Base-by-base conservation (phyloP, 2,888 invertebrate species). In the Oligia latruncula region DNA sequence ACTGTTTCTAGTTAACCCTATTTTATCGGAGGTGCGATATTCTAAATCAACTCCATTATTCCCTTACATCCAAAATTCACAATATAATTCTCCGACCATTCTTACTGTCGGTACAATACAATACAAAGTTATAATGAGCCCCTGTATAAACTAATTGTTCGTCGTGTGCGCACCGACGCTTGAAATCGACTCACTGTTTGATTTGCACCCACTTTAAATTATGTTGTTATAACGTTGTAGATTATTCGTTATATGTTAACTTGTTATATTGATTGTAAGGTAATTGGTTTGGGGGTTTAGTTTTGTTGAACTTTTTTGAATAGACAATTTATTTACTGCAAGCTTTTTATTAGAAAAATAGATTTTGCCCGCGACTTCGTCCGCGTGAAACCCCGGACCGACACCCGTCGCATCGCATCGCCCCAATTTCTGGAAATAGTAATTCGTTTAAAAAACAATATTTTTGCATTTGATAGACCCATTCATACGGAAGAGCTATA, bases 101-200 rank as follows among this genome's bases (percentile, higher is more conserved):
- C 15, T 65, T 83, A 81, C 86, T 79, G 77, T 81, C 91, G 79
- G 90, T 89, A 91, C 90, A 71, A 70, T 70, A 83, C 78, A 76
- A 83, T 84, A 73, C 74, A 23, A 93, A 95, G 94, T 94, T 95
- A 89, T 95, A 95, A 95, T 93, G 94, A 95, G 87, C 74, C 88
- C 88, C 90, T 92, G 91, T 93, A 91, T 93, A 93, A 93, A 92
- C 92, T 93, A 94, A 95, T 95, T 95, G 95, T 92, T 93, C 87
- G 81, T 76, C 81, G 88, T 87, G 80, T 81, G 87, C 78, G 76
- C 83, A 73, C 68, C 77, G 86, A 78, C 77, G 85, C 87, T 81
- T 80, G 92, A 89, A 92, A 94, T 94, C 89, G 94, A 93, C 93
- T 94, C 90, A 83, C 64, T 95, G 94, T 95, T 95, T 95, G 94